Base-by-base conservation (phyloP, 2,113 vertebrate species). In the Andinoacara biseriatus region DNA sequence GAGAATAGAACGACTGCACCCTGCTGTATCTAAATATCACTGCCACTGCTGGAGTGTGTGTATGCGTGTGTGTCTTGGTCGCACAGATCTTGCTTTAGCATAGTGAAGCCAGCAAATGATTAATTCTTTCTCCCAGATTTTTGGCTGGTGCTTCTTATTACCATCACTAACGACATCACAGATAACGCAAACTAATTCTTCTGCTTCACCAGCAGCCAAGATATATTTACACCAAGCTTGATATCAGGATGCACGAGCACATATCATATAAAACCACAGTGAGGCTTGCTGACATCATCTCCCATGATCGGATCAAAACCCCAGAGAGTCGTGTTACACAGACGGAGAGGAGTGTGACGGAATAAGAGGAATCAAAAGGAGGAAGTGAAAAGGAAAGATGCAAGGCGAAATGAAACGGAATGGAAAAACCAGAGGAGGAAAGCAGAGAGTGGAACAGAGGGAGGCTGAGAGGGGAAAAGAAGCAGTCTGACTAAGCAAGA, bases 1-100 rank as follows among this genome's bases (percentile, higher is more conserved):
- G 49, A 80, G 83, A 91, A 83, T 75, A 89, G 85, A 90, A 87
- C 61, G 76, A 84, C 86, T 89, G 86, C 85, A 76, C 87, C 86
- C 87, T 82, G 89, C 87, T 92, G 89, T 88, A 91, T 90, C 90
- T 87, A 83, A 89, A 87, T 85, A 90, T 90, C 93, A 85, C 76
- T 87, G 58, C 78, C 76, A 61, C 78, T 63, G 74, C 52, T 40
- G 31, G 29, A 33, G 49, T 22, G n/a, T 52, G 5, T 63, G 57
- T 49, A 58, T 29, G 61, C 65, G 29, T 74, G 67, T 76, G 61
- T 61, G 69, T 65, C 14, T 81, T 24, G 62, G 58, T 74, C 31
- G 20, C 57, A 76, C 78, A 35, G 22, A 76, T 83, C 17, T 33
- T 59, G 65, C 3, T 29, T 82, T 56, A 63, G 10, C 20, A 24